Percentiles rank a stretch among this genome's conserved stretches.
These are phyloP conservation scores for Monodelphis domestica DNA, from an alignment of 2,797 vertebrate species.

Conservation along the genomic window DNA sequence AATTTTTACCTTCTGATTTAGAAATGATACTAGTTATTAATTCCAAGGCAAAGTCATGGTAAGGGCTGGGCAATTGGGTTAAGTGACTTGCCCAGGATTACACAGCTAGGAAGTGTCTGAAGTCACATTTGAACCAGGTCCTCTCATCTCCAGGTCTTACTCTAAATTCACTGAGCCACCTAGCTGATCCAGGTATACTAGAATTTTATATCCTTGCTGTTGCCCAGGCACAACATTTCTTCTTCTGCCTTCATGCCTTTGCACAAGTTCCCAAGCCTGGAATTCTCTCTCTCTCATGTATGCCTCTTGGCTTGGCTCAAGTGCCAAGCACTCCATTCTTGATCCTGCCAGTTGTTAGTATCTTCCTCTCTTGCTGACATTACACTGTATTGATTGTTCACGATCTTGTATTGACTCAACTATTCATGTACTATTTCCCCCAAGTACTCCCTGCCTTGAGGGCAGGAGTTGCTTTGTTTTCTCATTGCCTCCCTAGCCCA, in stretches of 20 bases:
- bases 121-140: no score
- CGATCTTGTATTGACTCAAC: neutral
- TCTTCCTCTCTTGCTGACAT: neutral
- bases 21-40: no score
- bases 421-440: neutral
- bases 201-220: no score
- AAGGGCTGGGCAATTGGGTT: no score
- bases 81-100: no score
- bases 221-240: neutral
- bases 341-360: neutral
- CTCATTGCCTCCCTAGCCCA: neutral
- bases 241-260: neutral
- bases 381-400: neutral
- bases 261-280: neutral
- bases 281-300: neutral
- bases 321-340: neutral
- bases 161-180: no score
- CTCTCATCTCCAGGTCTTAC: no score
- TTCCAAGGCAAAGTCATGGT: no score
- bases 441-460: neutral
- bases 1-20: no score
- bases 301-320: neutral
- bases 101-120: no score
- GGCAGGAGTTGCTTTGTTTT: neutral
- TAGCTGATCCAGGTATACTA: no score